Evolutionary conservation across 1,140 invertebrate species (phyloP).

Genomic region (Lanistes nyassanus): DNA sequence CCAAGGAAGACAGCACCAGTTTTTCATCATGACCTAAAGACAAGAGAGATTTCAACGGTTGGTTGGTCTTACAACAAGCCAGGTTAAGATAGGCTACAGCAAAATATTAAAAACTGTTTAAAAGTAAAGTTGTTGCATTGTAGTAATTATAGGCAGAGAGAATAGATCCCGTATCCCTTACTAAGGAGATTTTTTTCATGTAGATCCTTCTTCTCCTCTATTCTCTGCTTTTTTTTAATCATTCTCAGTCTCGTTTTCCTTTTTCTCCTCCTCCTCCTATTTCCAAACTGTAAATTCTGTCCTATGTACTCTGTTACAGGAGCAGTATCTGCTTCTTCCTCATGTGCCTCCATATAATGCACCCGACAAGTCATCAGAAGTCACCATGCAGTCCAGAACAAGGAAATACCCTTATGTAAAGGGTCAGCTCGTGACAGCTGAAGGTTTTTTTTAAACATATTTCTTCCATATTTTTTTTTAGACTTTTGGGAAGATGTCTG

Average conservation of each 20-base stretch:
- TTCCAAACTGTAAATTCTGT: background rate
- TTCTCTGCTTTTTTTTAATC: too few species aligned
- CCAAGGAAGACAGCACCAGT: slow-evolving; percentile 46
- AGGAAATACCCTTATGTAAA: slow-evolving; percentile 49
- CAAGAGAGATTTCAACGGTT: slow-evolving; percentile 39
- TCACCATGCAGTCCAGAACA: slow-evolving; percentile 34
- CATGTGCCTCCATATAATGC: slow-evolving; percentile 44
- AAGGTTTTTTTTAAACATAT: slow-evolving; percentile 37
- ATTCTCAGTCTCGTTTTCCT: too few species aligned
- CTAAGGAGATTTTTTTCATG: too few species aligned
- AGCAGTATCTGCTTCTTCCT: slow-evolving; percentile 38
- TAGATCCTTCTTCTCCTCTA: too few species aligned
- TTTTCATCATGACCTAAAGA: slow-evolving; percentile 46
- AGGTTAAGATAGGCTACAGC: too few species aligned
- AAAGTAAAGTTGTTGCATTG: too few species aligned
- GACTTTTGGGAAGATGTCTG: background rate
- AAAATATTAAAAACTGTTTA: background rate
- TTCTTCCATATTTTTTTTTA: background rate
- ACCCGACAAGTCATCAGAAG: slow-evolving; percentile 30
- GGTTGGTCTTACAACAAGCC: background rate
- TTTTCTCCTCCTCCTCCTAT: too few species aligned
- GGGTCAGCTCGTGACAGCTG: slow-evolving; percentile 41
- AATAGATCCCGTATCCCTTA: background rate
- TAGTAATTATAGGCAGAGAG: background rate
- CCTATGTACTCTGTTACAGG: slow-evolving; percentile 29